phyloP scores from a whole-genome alignment of 1,140 invertebrate genomes.

The Lepidurus apus region DNA sequence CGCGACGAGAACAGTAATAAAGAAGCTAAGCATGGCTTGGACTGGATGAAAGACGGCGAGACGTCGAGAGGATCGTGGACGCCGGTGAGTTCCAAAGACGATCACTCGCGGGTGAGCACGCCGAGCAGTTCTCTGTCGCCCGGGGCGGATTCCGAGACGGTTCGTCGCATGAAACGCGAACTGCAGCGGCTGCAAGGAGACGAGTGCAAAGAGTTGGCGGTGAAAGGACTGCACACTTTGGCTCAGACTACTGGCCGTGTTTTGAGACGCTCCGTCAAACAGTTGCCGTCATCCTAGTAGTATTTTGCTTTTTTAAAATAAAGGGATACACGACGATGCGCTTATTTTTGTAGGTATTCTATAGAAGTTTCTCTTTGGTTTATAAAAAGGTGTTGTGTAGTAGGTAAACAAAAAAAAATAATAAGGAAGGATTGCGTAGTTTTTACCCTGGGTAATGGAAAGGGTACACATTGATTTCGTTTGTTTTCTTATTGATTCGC shows the following conservation, averaged over 20 bases:
- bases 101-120: neutral
- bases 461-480: too few species aligned
- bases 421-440: neutral
- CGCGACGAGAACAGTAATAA: neutral
- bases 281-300: neutral
- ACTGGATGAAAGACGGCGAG: constrained; percentile 6
- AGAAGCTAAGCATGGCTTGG: neutral
- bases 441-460: too few species aligned
- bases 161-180: neutral
- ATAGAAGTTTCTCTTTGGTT: neutral
- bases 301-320: neutral
- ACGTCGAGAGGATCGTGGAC: neutral
- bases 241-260: neutral
- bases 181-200: constrained; percentile 27
- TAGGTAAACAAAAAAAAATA: neutral
- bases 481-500: too few species aligned
- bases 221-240: constrained; percentile 30
- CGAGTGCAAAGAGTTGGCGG: constrained; percentile 34
- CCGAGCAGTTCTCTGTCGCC: constrained; percentile 9
- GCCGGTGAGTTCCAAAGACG: constrained; percentile 1
- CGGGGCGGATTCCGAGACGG: neutral
- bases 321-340: neutral
- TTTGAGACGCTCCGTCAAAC: constrained; percentile 8
- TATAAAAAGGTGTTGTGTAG: neutral
- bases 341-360: neutral